Evolutionary conservation across 2,113 vertebrate genomes (phyloP).

Genomic region (Ancistrus triradiatus): DNA sequence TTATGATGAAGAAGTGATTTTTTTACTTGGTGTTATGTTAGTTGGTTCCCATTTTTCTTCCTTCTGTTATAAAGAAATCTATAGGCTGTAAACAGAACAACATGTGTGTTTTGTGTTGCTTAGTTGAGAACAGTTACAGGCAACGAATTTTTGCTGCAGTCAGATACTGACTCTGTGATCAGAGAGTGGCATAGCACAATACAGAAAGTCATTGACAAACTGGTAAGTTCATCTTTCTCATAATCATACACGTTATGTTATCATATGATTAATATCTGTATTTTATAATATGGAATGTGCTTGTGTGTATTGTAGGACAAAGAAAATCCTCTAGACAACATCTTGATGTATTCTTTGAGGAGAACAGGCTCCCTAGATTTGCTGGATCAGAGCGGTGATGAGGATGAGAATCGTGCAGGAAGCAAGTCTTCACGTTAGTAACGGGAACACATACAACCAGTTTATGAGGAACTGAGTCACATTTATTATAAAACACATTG

Average conservation of each 20-base stretch:
- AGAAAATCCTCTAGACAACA: slow-evolving; percentile 82
- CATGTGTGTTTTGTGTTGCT: slow-evolving; percentile 2
- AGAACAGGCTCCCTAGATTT: slow-evolving; percentile 69
- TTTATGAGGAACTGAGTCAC: no score
- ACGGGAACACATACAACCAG: not conserved
- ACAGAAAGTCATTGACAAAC: slow-evolving; percentile 74
- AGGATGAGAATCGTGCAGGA: slow-evolving; percentile 58
- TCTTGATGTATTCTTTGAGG: slow-evolving; percentile 71
- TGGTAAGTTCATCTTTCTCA: slow-evolving; percentile 67
- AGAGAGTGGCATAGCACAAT: slow-evolving; percentile 81
- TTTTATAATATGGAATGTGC: no score
- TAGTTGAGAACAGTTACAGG: slow-evolving; percentile 85
- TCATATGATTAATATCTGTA: not conserved
- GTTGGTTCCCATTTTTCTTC: slow-evolving; percentile 33
- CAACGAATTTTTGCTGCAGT: slow-evolving; percentile 89
- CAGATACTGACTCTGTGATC: slow-evolving; percentile 77
- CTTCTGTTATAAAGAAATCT: slow-evolving; percentile 8
- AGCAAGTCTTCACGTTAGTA: slow-evolving; percentile 60
- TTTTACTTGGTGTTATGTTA: not conserved
- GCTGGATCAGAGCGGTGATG: slow-evolving; percentile 80
- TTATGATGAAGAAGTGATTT: no score
- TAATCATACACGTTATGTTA: not conserved
- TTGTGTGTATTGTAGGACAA: slow-evolving; percentile 66
- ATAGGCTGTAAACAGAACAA: not conserved
- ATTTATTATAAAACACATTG: no score